Base-by-base conservation (phyloP, 2,888 invertebrate species). In the Ferrisia virgata region DNA sequence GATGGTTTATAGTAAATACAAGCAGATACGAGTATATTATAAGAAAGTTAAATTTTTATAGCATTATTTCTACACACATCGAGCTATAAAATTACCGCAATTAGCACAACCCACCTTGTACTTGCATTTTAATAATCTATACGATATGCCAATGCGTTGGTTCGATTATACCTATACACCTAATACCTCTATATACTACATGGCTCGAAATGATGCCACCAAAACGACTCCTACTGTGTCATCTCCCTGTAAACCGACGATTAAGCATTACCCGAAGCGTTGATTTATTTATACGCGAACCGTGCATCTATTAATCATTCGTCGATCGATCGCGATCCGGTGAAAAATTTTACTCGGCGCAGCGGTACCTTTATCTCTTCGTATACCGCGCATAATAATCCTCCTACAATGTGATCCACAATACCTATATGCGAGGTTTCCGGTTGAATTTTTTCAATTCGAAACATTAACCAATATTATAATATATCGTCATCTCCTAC, bases 21-120 rank as follows among this genome's bases (percentile, higher is more conserved):
- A n/a, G n/a, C n/a, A n/a, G n/a, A n/a, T n/a, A n/a, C n/a, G n/a
- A 0, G 47, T 9, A 47, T 33, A 76, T 76, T 76, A 33, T 22
- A 76, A 76, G 72, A 76, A 76, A 76, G 72, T 76, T 36, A 76
- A 76, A 76, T 76, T 76, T 76, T 76, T 36, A 76, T 76, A 36
- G 72, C 36, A 36, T 25, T 76, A 36, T 76, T 76, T 76, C 72
- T 36, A 36, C 72, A 69, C n/a, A 25, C 28, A 33, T n/a, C n/a
- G n/a, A 25, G 72, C 72, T 36, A 76, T 76, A 76, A 76, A 76
- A 76, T 76, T 13, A 76, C 36, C 11, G 72, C 72, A 76, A 76
- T 36, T 76, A 76, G 72, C 36, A 36, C 31, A 76, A 36, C 64
- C 64, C 64, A 36, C 72, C 36, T 76, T 76, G 36, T 76, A 36